phyloP scores from a whole-genome alignment of 2,888 invertebrate genomes.

The Drosophila leonis region DNA sequence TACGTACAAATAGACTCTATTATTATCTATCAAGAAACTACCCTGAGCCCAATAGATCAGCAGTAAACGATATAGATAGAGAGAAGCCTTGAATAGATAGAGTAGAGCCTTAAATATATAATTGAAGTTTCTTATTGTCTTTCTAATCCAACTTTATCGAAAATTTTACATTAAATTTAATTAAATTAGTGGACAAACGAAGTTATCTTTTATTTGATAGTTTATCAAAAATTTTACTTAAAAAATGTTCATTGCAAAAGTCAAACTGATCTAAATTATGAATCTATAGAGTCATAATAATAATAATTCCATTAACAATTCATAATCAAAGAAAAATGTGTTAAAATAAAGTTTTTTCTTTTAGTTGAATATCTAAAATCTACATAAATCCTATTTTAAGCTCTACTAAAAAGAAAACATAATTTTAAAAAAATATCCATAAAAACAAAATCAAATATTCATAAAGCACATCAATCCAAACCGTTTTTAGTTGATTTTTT shows the following conservation, averaged over 20 bases:
- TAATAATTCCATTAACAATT: neutral
- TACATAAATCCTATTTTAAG: neutral
- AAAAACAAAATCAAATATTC: conserved; percentile 14
- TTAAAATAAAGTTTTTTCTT: neutral
- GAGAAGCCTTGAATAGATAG: neutral
- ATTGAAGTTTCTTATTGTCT: neutral
- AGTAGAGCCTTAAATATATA: neutral
- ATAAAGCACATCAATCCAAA: conserved; percentile 17
- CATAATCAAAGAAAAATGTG: neutral
- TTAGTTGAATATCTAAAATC: neutral
- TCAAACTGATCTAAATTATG: too few relatives aligned
- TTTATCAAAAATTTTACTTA: too few relatives aligned
- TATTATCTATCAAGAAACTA: neutral
- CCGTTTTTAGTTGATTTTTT: neutral
- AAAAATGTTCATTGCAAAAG: neutral
- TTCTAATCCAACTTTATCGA: neutral
- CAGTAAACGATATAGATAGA: neutral
- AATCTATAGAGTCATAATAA: too few relatives aligned
- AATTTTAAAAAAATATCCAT: neutral
- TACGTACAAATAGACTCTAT: neutral
- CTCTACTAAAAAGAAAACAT: neutral
- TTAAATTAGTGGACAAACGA: neutral
- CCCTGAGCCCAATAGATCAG: neutral
- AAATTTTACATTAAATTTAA: neutral
- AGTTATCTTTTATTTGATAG: too few relatives aligned